A percentile compares a stretch with the other conserved stretches of the same genome.
Evolutionary conservation across 2,888 invertebrate species (phyloP).

Genomic region (Drosophila rellima): DNA sequence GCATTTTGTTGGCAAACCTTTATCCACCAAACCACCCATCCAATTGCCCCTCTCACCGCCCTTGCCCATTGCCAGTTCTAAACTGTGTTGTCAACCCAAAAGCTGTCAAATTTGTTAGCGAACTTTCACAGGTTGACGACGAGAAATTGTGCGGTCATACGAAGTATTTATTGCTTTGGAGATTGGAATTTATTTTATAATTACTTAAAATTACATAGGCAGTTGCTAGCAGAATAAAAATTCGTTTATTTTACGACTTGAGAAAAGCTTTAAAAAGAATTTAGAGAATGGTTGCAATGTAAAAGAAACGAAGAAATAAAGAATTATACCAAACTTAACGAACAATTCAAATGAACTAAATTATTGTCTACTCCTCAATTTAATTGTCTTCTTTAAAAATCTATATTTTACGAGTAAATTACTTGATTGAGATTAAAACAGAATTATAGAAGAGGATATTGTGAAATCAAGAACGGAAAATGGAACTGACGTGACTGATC

Average conservation of each 20-base stretch:
- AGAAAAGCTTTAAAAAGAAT: too few relatives aligned
- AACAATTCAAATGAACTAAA: too few relatives aligned
- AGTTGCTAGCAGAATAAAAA: background rate
- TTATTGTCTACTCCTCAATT: too few relatives aligned
- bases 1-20: slow-evolving; percentile 48
- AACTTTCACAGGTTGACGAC: slow-evolving; percentile 34
- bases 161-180: slow-evolving; percentile 9
- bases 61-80: slow-evolving; percentile 4
- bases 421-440: too few relatives aligned
- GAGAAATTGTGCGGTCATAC: slow-evolving; percentile 27
- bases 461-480: too few relatives aligned
- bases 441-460: too few relatives aligned
- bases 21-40: background rate
- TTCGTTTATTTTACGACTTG: background rate
- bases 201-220: slow-evolving; percentile 12
- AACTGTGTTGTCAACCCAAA: slow-evolving; percentile 45
- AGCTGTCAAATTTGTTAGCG: slow-evolving; percentile 41
- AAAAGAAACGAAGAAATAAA: too few relatives aligned
- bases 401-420: too few relatives aligned
- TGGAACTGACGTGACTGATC: too few relatives aligned
- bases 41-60: background rate
- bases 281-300: too few relatives aligned
- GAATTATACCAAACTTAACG: too few relatives aligned
- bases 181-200: slow-evolving; percentile 26
- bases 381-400: too few relatives aligned